Evolutionary conservation across 1,140 invertebrate genomes (phyloP), one percentile per base, ranked within the genome.

Genomic region (Pogonognathellus flavescens): DNA sequence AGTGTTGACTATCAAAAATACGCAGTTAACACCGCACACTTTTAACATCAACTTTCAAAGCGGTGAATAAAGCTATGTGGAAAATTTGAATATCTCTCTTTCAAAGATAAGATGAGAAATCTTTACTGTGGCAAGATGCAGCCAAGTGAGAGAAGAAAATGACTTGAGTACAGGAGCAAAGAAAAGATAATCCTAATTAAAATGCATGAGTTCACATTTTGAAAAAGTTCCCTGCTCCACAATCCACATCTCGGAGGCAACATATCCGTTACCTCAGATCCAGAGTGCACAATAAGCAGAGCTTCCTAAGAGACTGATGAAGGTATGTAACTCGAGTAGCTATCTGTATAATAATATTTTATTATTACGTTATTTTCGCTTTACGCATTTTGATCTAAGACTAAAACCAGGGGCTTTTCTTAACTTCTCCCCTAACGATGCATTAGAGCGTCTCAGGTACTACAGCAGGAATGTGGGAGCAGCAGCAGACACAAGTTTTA

Each of bases 131-230:
- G n/a, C 59, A 60, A 60, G 20, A 53, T 57, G 50, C 18, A 4
- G 50, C n/a, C 14, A 80, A 22, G 72, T 13, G 31, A 80, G 72
- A 16, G 72, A 80, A 14, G 72, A 80, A 41, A 49, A 18, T 14
- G 72, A 80, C 31, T 49, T 20, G 18, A 18, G 41, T 11, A 20
- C 49, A n/a, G 6, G 82, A 50, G 14, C 16, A 49, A 49, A 52
- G 76, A 59, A 50, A 52, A 76, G 31, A 10, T 66, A 82, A 86
- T 60, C 85, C 81, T 86, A 86, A 86, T 86, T 86, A 86, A 86
- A 86, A 86, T 86, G 85, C 85, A 86, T 86, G 85, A 86, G 85
- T 41, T 85, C 22, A 55, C 82, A 59, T 83, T 83, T 55, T 22
- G 25, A 25, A 25, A 66, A 66, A 66, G 20, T 66, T 66, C 31